Evolutionary conservation across 2,888 invertebrate species (phyloP).

Genomic region (Cataglyphis rosenhaueri): DNA sequence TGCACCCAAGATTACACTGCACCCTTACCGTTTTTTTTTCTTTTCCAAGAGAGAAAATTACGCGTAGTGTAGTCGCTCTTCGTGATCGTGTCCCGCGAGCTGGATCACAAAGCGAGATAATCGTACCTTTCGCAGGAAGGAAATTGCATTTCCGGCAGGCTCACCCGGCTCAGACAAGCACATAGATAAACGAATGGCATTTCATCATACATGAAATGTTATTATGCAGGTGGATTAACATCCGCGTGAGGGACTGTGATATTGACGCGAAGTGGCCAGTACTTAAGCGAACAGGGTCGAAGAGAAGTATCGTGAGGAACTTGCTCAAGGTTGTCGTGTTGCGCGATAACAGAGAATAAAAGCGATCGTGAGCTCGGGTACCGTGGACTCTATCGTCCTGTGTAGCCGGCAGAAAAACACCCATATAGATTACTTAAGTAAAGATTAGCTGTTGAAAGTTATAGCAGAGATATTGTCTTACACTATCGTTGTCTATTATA

Average conservation of each 20-base stretch:
- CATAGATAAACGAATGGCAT: neutral
- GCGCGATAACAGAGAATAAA: constrained; percentile 7
- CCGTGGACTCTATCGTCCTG: constrained; percentile 53
- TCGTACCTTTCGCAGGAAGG: constrained; percentile 13
- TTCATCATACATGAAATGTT: neutral
- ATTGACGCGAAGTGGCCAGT: constrained; percentile 78
- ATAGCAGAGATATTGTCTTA: constrained; percentile 68
- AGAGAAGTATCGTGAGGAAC: constrained; percentile 50
- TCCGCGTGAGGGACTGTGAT: constrained; percentile 79
- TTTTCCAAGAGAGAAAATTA: constrained; percentile 48
- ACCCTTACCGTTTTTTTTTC: constrained; percentile 60
- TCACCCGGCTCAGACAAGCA: constrained; percentile 37
- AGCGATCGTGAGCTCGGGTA: constrained; percentile 54
- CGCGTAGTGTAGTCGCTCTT: constrained; percentile 58
- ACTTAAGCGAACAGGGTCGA: constrained; percentile 71
- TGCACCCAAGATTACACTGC: constrained; percentile 76
- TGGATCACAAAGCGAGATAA: constrained; percentile 33
- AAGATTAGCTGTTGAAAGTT: constrained; percentile 73
- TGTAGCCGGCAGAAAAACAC: constrained; percentile 56
- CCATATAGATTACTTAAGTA: constrained; percentile 63
- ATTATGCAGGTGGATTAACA: constrained; percentile 56
- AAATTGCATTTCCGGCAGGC: constrained; percentile 50
- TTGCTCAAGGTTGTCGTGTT: constrained; percentile 60
- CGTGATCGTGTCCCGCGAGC: constrained; percentile 29
- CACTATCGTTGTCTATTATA: constrained; percentile 80